Evolutionary conservation across 2,888 invertebrate species (phyloP).

Genomic region (Lithophane socia): DNA sequence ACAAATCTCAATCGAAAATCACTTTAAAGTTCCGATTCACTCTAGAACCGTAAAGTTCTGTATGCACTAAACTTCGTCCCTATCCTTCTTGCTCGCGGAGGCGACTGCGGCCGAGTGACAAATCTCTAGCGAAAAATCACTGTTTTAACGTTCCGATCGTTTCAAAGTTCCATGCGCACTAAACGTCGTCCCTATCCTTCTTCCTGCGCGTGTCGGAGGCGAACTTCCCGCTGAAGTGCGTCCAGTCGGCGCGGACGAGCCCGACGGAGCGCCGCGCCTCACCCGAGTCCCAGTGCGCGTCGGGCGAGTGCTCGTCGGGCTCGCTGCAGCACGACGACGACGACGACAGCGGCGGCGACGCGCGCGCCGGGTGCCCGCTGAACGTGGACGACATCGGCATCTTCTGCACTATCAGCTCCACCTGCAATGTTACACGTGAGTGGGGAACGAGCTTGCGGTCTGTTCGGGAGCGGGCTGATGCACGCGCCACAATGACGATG

Average conservation of each 20-base stretch:
- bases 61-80: neutral
- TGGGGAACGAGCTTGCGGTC: too few relatives aligned
- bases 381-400: conserved; percentile 87
- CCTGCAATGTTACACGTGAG: conserved; percentile 79
- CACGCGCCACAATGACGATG: neutral
- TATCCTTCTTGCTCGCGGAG: conserved; percentile 11
- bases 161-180: neutral
- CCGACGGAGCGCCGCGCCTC: conserved; percentile 83
- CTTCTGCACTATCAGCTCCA: conserved; percentile 91
- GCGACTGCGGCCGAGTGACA: conserved; percentile 2
- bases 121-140: conserved; percentile 7
- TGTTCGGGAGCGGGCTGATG: neutral
- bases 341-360: conserved; percentile 69
- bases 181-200: conserved; percentile 19
- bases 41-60: neutral
- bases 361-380: conserved; percentile 69
- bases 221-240: conserved; percentile 6
- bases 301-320: conserved; percentile 83
- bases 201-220: neutral
- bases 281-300: conserved; percentile 94
- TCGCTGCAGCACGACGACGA: conserved; percentile 80
- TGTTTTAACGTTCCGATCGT: too few relatives aligned
- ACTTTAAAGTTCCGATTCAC: conserved; percentile 2
- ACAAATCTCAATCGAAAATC: neutral
- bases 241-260: conserved; percentile 1